phyloP scores from a whole-genome alignment of 92 coral and sea anemone species.

The Meandrina meandrites region DNA sequence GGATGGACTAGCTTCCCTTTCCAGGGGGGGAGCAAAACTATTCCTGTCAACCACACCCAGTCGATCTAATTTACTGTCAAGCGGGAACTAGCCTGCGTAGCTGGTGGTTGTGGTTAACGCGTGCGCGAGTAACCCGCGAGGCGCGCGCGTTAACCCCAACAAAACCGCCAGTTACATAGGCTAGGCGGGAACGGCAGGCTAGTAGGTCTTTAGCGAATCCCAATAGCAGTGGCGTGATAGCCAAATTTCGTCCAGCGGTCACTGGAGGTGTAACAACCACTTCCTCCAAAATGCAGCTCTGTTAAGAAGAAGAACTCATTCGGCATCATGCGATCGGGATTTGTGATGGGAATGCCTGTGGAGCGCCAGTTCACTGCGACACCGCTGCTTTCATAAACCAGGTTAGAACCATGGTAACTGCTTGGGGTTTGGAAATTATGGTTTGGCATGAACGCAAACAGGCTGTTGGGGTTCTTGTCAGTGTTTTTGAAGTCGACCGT shows the following conservation, averaged over 20 bases:
- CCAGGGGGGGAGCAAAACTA: too few relatives aligned
- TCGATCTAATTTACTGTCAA: too few relatives aligned
- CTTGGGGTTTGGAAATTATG: conserved; percentile 15
- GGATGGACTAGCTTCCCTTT: too few relatives aligned
- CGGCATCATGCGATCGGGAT: background rate
- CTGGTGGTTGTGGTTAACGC: too few relatives aligned
- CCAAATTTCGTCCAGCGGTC: background rate
- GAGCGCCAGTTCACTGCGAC: background rate
- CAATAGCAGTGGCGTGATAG: too few relatives aligned
- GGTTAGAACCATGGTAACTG: background rate
- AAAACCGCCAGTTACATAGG: too few relatives aligned
- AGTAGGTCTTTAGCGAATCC: too few relatives aligned
- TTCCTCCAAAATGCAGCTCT: conserved; percentile 2
- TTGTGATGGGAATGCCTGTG: background rate
- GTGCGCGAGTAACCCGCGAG: too few relatives aligned
- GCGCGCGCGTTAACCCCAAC: too few relatives aligned
- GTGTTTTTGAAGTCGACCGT: conserved; percentile 41
- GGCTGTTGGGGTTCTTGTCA: conserved; percentile 59
- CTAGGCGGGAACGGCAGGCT: too few relatives aligned
- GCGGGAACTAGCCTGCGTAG: too few relatives aligned
- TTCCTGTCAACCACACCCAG: too few relatives aligned
- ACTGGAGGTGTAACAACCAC: background rate
- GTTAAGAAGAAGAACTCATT: background rate
- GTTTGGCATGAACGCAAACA: conserved; percentile 66
- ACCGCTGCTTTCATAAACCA: background rate